phyloP scores from a whole-genome alignment of 1,140 invertebrate species.

The Sycophaga agraensis region DNA sequence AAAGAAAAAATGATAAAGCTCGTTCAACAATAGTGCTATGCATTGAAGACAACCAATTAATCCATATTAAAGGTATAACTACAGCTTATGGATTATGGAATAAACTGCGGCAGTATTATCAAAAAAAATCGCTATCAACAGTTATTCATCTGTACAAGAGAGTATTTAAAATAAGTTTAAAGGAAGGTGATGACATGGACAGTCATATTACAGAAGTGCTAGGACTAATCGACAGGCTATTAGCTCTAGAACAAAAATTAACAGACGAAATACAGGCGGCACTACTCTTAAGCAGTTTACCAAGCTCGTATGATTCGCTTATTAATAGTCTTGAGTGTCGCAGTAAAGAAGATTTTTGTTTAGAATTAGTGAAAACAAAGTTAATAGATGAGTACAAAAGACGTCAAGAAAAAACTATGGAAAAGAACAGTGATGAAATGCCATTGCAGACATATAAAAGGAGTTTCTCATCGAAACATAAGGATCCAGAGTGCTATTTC shows the following conservation, averaged over 20 bases:
- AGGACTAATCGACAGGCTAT: neutral
- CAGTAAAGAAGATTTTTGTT: slow-evolving; percentile 24
- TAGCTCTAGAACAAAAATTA: neutral
- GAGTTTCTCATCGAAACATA: neutral
- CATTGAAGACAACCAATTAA: slow-evolving; percentile 28
- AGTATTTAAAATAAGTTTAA: neutral
- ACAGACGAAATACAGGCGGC: slow-evolving; percentile 22
- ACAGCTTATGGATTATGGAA: slow-evolving; percentile 14
- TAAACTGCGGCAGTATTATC: slow-evolving; percentile 11
- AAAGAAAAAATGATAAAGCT: slow-evolving; percentile 17
- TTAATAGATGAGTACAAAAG: slow-evolving; percentile 20
- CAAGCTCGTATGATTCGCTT: slow-evolving; percentile 24
- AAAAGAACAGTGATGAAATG: neutral
- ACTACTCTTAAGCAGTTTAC: slow-evolving; percentile 26
- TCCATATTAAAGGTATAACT: slow-evolving; percentile 3
- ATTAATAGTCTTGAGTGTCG: slow-evolving; percentile 24
- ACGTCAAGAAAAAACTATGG: neutral
- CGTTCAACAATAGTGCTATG: slow-evolving; percentile 24
- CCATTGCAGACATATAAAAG: slow-evolving; percentile 1
- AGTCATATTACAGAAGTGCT: neutral
- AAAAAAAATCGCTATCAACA: neutral
- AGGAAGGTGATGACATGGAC: slow-evolving; percentile 8
- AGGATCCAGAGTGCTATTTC: slow-evolving; percentile 23
- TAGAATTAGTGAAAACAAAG: slow-evolving; percentile 12
- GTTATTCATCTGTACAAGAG: neutral